Conservation (phyloP, 2,797 vertebrate genomes). For the Leuciscus waleckii region DNA sequence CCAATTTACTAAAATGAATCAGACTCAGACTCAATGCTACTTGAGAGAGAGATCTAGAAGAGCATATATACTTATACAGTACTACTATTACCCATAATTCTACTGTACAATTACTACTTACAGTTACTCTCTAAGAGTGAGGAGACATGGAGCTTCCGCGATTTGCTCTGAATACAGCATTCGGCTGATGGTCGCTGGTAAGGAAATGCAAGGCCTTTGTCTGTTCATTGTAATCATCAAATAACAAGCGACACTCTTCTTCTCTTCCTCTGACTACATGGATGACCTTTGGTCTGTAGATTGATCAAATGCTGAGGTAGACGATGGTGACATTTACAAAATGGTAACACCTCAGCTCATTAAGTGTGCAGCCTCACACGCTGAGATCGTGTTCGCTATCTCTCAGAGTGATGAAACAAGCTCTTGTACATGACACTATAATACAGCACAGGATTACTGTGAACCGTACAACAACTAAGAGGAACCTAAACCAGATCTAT, state of each 20-base stretch:
- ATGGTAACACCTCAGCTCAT: slow-evolving; percentile 81
- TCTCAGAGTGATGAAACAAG: slow-evolving; percentile 43
- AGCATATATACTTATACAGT: background rate
- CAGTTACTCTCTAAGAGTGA: background rate
- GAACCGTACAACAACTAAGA: background rate
- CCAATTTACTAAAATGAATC: background rate
- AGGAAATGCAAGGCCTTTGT: slow-evolving; percentile 60
- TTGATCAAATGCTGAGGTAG: slow-evolving; percentile 83
- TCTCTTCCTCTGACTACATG: slow-evolving; percentile 71
- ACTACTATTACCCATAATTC: background rate
- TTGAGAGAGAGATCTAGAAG: slow-evolving; percentile 7
- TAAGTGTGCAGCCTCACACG: slow-evolving; percentile 73
- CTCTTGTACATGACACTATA: slow-evolving; percentile 22
- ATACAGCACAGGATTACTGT: background rate
- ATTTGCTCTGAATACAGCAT: background rate
- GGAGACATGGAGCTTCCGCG: too few species aligned
- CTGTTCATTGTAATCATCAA: slow-evolving; percentile 78
- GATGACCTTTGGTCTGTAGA: slow-evolving; percentile 83
- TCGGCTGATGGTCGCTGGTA: background rate
- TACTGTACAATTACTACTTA: background rate
- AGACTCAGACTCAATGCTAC: background rate
- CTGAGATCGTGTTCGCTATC: slow-evolving; percentile 33
- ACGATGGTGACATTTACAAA: slow-evolving; percentile 84
- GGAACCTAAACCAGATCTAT: background rate
- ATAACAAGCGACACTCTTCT: slow-evolving; percentile 76